Base-by-base conservation (phyloP, 37 sponge, comb jelly and placozoan species). In the Theonella swinhoei region DNA sequence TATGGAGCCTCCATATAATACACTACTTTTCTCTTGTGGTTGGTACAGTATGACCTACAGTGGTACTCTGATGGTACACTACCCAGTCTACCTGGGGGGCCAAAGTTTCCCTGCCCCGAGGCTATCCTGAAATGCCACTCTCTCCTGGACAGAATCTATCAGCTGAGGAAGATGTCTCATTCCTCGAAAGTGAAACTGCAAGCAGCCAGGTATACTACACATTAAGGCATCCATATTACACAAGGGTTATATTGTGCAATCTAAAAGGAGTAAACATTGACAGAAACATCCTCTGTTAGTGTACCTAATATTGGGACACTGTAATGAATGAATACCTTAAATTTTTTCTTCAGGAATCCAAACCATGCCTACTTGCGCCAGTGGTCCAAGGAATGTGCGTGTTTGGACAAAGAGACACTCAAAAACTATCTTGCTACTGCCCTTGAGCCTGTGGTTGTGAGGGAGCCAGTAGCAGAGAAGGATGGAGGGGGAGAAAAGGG, bases 51-150 rank as follows among this genome's bases (percentile, higher is more conserved):
- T 76, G 72, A 70, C 41, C 63, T 72, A 3, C 70, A 67, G 28
- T 93, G 93, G 93, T 93, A 80, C 47, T 42, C 62, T 3, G 76
- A 77, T 11, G 93, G 93, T 1, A 68, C 67, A 38, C 66, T 93
- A 19, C 89, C 89, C 5, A 69, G 74, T 28, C 23, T 81, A 0
- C 78, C 82, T 4, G 74, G 79, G 7, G 82, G 70, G 4, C 88
- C 92, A n/a, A 31, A 64, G 4, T 81, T 88, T 34, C 74, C 80
- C 33, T n/a, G 14, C n/a, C 5, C 69, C 36, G 34, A 76, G 30
- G 17, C 34, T 19, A 72, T 93, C 0, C 26, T 68, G 19, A 7
- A 62, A 28, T 71, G 85, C 30, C 90, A 90, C 34, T 1, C 62
- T 33, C 68, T 90, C 9, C 20, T 85, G 7, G 82, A 60, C 64